phyloP scores from a whole-genome alignment of 1,140 invertebrate species.

The Orius laevigatus region DNA sequence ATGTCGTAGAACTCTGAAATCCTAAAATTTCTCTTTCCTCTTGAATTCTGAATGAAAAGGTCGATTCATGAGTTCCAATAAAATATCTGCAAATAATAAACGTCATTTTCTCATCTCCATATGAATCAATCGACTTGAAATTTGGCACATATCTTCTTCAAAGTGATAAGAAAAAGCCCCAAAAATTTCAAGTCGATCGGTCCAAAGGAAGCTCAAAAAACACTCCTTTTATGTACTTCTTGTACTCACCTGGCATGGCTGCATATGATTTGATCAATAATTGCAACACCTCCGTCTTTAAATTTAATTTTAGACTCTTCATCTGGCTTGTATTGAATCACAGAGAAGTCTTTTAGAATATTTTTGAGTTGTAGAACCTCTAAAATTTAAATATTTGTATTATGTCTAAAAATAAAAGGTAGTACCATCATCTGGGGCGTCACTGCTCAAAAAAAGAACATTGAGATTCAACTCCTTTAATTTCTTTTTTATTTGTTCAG shows the following conservation, averaged over 20 bases:
- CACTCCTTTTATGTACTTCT: too few species aligned
- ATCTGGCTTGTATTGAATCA: constrained; percentile 34
- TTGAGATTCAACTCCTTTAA: constrained; percentile 41
- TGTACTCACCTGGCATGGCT: constrained; percentile 50
- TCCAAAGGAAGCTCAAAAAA: constrained; percentile 12
- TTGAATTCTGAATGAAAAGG: constrained; percentile 90
- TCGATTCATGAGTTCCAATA: constrained; percentile 84
- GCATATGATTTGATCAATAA: constrained; percentile 93
- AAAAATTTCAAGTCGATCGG: too few species aligned
- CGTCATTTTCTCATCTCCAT: too few species aligned
- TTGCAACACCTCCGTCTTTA: constrained; percentile 77
- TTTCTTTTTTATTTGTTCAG: constrained; percentile 45
- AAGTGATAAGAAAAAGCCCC: too few species aligned
- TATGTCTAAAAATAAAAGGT: not conserved
- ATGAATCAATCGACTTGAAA: constrained; percentile 11
- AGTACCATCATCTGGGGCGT: constrained; percentile 39
- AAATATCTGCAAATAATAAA: constrained; percentile 44
- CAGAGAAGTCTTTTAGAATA: constrained; percentile 29
- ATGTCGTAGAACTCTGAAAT: constrained; percentile 63
- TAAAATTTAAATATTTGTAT: constrained; percentile 20
- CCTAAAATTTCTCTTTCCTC: constrained; percentile 92
- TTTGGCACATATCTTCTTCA: too few species aligned
- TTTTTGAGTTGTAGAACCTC: constrained; percentile 35
- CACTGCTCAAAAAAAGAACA: constrained; percentile 67
- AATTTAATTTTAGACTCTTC: constrained; percentile 31